Conservation (phyloP, 2,888 invertebrate genomes). For the Flexamia atlantica region DNA sequence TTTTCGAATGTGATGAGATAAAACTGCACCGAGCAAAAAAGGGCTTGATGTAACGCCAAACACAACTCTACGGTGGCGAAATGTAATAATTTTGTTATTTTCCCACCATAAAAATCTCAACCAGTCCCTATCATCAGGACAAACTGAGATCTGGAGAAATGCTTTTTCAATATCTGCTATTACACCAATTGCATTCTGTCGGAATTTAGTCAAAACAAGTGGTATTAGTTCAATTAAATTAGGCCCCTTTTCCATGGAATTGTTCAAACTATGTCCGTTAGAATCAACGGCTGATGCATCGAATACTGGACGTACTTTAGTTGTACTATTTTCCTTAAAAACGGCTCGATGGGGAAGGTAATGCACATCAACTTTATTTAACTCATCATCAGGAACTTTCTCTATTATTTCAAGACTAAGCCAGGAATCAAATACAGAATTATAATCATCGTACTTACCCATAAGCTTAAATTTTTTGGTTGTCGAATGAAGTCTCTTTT, state of each 20-base stretch:
- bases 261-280: conserved; percentile 38
- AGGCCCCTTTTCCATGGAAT: conserved; percentile 48
- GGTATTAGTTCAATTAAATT: conserved; percentile 56
- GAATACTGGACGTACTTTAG: conserved; percentile 55
- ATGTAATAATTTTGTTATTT: background rate
- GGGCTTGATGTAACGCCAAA: conserved; percentile 54
- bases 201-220: conserved; percentile 20
- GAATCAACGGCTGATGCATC: conserved; percentile 20
- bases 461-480: conserved; percentile 21
- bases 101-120: conserved; percentile 61
- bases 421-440: background rate
- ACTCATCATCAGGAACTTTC: conserved; percentile 29
- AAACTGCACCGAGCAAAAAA: conserved; percentile 49
- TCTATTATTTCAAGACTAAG: conserved; percentile 26
- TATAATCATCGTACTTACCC: conserved; percentile 24
- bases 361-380: conserved; percentile 11
- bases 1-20: background rate
- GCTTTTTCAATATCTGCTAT: conserved; percentile 55
- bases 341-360: conserved; percentile 56
- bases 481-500: conserved; percentile 39
- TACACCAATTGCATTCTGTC: conserved; percentile 51
- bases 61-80: conserved; percentile 50
- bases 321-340: conserved; percentile 55
- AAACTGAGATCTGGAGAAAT: conserved; percentile 54
- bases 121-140: conserved; percentile 48